Evolutionary conservation across 2,888 invertebrate genomes (phyloP).

Genomic region (Frankliniella fusca): DNA sequence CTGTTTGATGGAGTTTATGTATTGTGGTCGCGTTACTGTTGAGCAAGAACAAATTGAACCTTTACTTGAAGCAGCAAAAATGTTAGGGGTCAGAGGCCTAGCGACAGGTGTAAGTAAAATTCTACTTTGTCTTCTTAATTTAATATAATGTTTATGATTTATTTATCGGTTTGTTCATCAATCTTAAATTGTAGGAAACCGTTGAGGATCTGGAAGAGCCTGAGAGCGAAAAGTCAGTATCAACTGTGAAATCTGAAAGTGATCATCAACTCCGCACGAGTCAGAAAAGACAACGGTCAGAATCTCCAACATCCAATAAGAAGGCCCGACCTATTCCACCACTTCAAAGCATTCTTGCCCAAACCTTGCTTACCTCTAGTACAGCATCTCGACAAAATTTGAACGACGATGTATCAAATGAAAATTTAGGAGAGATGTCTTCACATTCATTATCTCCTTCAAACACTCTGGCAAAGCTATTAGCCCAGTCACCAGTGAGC

Average conservation of each 20-base stretch:
- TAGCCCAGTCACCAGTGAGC: background rate
- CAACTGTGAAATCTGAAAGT: background rate
- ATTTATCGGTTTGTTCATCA: background rate
- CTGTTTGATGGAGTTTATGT: background rate
- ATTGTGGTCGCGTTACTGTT: background rate
- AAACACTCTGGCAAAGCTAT: background rate
- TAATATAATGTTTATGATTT: background rate
- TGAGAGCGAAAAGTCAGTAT: background rate
- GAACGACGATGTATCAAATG: background rate
- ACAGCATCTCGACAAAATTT: background rate
- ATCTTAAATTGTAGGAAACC: background rate
- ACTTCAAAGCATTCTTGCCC: background rate
- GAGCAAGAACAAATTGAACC: constrained; percentile 1
- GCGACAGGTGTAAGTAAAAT: background rate
- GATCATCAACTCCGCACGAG: background rate
- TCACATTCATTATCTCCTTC: background rate
- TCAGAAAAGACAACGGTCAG: background rate
- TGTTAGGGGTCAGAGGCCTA: background rate
- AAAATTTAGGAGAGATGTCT: background rate
- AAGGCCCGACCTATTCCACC: background rate
- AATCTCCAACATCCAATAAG: background rate
- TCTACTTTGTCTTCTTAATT: background rate
- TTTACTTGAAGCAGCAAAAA: background rate
- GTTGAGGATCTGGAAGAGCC: background rate
- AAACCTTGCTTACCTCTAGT: background rate